Conservation (phyloP, 2,113 vertebrate genomes). For the Antechinus stuartii region DNA sequence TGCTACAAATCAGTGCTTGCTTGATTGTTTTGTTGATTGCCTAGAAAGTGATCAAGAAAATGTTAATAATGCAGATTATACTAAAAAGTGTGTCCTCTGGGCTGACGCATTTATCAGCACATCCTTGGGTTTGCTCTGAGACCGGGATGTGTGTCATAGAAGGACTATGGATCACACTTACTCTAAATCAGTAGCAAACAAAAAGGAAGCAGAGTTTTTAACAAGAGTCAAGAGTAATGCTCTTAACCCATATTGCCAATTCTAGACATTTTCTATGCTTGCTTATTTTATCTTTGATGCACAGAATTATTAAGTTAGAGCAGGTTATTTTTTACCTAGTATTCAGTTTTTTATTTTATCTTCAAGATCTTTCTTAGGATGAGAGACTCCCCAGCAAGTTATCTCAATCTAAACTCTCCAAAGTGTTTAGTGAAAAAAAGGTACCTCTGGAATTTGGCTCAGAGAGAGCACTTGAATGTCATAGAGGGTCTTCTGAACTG, state of each 20-base stretch:
- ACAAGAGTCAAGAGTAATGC: slow-evolving; percentile 22
- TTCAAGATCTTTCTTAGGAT: slow-evolving; percentile 56
- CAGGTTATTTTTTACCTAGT: slow-evolving; percentile 65
- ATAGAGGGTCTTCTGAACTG: slow-evolving; percentile 97
- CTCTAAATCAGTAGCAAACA: slow-evolving; percentile 24
- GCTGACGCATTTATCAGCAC: background rate
- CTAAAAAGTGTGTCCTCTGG: background rate
- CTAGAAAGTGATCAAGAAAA: background rate
- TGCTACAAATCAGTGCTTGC: background rate
- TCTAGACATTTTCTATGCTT: slow-evolving; percentile 70
- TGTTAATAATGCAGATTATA: background rate
- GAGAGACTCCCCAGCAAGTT: slow-evolving; percentile 55
- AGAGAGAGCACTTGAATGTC: slow-evolving; percentile 88
- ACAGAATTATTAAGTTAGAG: slow-evolving; percentile 75
- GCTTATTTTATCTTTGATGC: slow-evolving; percentile 71
- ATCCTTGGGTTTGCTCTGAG: background rate
- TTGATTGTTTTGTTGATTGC: background rate
- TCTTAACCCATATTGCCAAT: slow-evolving; percentile 62
- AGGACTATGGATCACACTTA: background rate
- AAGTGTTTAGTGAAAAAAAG: slow-evolving; percentile 52
- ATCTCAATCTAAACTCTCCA: slow-evolving; percentile 45
- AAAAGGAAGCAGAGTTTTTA: slow-evolving; percentile 50
- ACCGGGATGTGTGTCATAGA: background rate
- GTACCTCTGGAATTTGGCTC: slow-evolving; percentile 88
- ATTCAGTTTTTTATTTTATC: slow-evolving; percentile 68